phyloP scores from a whole-genome alignment of 2,888 invertebrate species.

The Papilio gigon region DNA sequence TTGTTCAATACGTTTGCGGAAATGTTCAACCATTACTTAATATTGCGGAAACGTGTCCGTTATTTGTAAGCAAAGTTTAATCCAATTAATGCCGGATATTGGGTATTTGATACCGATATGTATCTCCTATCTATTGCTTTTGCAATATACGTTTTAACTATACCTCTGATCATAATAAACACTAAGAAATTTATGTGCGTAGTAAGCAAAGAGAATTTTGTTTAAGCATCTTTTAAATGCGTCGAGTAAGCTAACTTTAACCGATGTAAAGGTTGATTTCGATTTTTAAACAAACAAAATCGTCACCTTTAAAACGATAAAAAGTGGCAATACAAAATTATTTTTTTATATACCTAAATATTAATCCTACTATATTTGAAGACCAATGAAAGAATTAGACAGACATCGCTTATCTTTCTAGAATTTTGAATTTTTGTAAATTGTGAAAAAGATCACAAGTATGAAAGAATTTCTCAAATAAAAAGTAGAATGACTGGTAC shows the following conservation, averaged over 20 bases:
- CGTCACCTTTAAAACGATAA: no score
- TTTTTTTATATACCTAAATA: no score
- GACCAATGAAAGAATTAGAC: no score
- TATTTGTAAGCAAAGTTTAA: constrained; percentile 33
- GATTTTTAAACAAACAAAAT: no score
- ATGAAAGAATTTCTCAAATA: not conserved
- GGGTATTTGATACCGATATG: constrained; percentile 27
- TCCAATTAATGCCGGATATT: constrained; percentile 34
- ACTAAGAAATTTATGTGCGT: not conserved
- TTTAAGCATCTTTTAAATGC: no score
- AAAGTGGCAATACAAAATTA: no score
- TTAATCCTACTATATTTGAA: no score
- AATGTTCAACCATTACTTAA: constrained; percentile 41
- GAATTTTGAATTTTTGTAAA: no score
- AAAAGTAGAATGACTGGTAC: not conserved
- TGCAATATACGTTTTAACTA: not conserved
- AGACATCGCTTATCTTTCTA: no score
- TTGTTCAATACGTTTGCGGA: constrained; percentile 44
- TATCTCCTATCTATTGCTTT: constrained; percentile 10
- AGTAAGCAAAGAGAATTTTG: no score
- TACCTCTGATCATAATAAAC: constrained; percentile 6
- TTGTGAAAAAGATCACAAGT: not conserved
- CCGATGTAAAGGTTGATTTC: no score
- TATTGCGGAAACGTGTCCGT: constrained; percentile 33
- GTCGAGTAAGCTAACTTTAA: no score